A percentile compares a stretch with the other conserved stretches of the same genome.
Conservation (phyloP, 92 coral and sea anemone species). For the Plumapathes pennacea region DNA sequence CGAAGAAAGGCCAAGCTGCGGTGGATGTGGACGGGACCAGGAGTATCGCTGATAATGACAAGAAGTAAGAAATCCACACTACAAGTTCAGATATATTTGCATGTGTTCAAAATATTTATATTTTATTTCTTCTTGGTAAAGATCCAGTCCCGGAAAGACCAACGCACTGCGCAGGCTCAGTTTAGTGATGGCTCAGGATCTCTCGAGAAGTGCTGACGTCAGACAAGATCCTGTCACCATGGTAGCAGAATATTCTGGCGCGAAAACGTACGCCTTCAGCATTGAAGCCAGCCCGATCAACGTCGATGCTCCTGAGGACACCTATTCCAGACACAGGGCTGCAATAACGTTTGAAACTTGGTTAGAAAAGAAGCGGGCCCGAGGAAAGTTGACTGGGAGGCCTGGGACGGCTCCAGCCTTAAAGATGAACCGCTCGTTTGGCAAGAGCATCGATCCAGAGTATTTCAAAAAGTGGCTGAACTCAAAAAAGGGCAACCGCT, state of each 20-base stretch:
- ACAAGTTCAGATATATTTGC: too few relatives aligned
- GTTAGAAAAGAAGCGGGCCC: constrained; percentile 79
- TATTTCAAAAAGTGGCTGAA: constrained; percentile 84
- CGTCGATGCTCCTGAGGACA: too few relatives aligned
- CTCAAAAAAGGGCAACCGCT: constrained; percentile 46
- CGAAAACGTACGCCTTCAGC: too few relatives aligned
- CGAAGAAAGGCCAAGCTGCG: too few relatives aligned
- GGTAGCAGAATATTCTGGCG: too few relatives aligned
- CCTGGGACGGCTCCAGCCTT: constrained; percentile 67
- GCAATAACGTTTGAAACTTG: constrained; percentile 77
- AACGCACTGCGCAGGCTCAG: constrained; percentile 44
- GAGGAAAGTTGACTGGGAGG: constrained; percentile 25
- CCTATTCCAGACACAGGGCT: constrained; percentile 34
- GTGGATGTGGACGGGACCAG: too few relatives aligned
- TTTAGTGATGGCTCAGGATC: constrained; percentile 30
- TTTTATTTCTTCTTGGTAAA: constrained; percentile 1
- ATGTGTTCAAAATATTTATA: too few relatives aligned
- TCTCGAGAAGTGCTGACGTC: constrained; percentile 15
- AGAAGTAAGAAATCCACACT: too few relatives aligned
- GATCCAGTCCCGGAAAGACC: constrained; percentile 35
- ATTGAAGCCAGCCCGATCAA: too few relatives aligned
- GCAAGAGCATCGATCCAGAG: constrained; percentile 75
- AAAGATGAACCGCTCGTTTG: constrained; percentile 43
- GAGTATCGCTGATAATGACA: too few relatives aligned
- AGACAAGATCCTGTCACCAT: too few relatives aligned